Conservation (phyloP, 2,797 vertebrate species). For the Sylvia borin region DNA sequence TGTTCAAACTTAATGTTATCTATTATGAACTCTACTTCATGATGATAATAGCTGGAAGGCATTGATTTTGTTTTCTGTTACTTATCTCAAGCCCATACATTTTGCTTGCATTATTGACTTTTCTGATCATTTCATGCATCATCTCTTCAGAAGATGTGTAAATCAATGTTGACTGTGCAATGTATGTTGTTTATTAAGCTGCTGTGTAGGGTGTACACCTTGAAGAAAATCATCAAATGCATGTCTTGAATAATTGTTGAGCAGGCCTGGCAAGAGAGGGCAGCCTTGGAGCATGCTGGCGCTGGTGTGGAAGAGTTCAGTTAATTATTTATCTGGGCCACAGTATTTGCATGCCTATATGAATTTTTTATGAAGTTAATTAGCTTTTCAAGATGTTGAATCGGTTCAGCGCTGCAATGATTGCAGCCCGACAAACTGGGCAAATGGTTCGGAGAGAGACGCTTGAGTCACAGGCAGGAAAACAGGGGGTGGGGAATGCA, state of each 20-base stretch:
- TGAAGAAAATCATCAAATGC: slow-evolving; percentile 71
- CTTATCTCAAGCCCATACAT: slow-evolving; percentile 78
- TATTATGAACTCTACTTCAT: slow-evolving; percentile 79
- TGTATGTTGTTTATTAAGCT: slow-evolving; percentile 78
- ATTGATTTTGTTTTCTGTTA: slow-evolving; percentile 83
- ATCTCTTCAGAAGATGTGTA: slow-evolving; percentile 81
- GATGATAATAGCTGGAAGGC: slow-evolving; percentile 81
- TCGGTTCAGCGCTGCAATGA: slow-evolving; percentile 71
- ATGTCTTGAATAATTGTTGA: slow-evolving; percentile 73
- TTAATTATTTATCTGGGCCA: slow-evolving; percentile 81
- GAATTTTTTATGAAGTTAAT: slow-evolving; percentile 83
- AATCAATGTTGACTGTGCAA: slow-evolving; percentile 80
- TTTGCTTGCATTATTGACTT: slow-evolving; percentile 81
- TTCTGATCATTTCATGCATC: slow-evolving; percentile 81
- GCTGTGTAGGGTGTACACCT: slow-evolving; percentile 71
- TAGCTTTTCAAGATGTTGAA: slow-evolving; percentile 82
- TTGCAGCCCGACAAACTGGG: slow-evolving; percentile 66
- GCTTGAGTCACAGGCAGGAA: slow-evolving; percentile 40
- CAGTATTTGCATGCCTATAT: slow-evolving; percentile 78
- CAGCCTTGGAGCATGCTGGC: slow-evolving; percentile 70
- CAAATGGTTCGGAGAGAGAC: background rate
- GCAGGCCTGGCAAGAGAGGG: slow-evolving; percentile 76
- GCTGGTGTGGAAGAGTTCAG: slow-evolving; percentile 69
- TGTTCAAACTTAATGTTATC: slow-evolving; percentile 80
- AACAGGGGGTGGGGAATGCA: slow-evolving; percentile 28